These are phyloP conservation scores for Corapipo altera DNA, from an alignment of 2,113 vertebrate genomes.

Conservation along the genomic window DNA sequence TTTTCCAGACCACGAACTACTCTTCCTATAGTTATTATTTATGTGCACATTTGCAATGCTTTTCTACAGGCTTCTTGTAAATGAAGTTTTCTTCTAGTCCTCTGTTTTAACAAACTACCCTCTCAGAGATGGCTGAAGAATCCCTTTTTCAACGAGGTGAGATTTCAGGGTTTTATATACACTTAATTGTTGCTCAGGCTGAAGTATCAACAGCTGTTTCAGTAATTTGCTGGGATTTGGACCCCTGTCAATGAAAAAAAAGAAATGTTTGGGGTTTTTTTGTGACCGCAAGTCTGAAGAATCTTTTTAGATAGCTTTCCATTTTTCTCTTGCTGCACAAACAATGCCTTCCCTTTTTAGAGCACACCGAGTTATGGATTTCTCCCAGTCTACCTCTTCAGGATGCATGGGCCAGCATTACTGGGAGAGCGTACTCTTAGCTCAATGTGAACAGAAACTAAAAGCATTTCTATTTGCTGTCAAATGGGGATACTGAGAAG, in stretches of 20 bases:
- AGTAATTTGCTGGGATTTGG: slow-evolving; percentile 95
- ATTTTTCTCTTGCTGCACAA: not conserved
- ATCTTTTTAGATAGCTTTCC: not conserved
- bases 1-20: slow-evolving; percentile 5
- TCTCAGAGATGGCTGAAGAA: slow-evolving; percentile 79
- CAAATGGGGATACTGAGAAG: not conserved
- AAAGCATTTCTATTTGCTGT: not conserved
- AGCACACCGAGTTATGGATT: not conserved
- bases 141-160: slow-evolving; percentile 84
- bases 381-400: not conserved
- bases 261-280: not conserved
- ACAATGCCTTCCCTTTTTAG: not conserved
- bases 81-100: not conserved
- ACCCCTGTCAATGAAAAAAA: slow-evolving; percentile 76
- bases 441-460: not conserved
- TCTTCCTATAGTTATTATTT: not conserved
- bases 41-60: not conserved
- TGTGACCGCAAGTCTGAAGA: not conserved
- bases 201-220: slow-evolving; percentile 90
- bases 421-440: not conserved
- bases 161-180: slow-evolving; percentile 88
- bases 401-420: not conserved
- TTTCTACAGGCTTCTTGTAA: slow-evolving; percentile 9
- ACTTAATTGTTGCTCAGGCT: slow-evolving; percentile 89
- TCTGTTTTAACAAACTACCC: slow-evolving; percentile 3